Conservation (phyloP, 2,113 vertebrate genomes). For the Regulus satrapa region DNA sequence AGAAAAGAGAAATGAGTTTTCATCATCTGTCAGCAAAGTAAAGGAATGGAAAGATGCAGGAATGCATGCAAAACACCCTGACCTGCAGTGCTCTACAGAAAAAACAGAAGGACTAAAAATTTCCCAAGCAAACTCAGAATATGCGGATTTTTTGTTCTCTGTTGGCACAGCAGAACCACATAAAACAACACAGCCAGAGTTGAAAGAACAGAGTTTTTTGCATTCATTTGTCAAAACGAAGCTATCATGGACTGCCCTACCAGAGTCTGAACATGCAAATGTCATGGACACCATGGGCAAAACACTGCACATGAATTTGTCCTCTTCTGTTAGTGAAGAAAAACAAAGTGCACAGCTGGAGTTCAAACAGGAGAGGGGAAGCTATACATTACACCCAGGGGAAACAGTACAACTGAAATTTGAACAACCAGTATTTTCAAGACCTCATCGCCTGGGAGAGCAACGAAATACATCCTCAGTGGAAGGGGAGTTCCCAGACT, state of each 20-base stretch:
- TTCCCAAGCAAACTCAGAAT: background rate
- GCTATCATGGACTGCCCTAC: background rate
- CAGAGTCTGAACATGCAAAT: background rate
- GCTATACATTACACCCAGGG: background rate
- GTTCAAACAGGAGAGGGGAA: background rate
- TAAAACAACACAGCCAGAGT: background rate
- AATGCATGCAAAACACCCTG: background rate
- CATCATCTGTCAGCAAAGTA: background rate
- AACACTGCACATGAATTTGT: background rate
- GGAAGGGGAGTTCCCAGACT: background rate
- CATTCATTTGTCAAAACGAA: background rate
- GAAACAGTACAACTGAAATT: background rate
- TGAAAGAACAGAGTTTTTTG: background rate
- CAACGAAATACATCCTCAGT: background rate
- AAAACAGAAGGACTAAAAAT: background rate
- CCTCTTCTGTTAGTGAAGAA: background rate
- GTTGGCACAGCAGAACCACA: background rate
- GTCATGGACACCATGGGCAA: background rate
- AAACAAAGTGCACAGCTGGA: background rate
- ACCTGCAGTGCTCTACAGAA: background rate
- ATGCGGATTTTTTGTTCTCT: background rate
- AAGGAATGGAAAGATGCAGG: background rate
- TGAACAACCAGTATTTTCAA: background rate
- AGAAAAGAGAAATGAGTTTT: background rate
- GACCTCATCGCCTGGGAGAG: background rate